Evolutionary conservation across 2,888 invertebrate genomes (phyloP).

Genomic region (Drosophila prolongata): DNA sequence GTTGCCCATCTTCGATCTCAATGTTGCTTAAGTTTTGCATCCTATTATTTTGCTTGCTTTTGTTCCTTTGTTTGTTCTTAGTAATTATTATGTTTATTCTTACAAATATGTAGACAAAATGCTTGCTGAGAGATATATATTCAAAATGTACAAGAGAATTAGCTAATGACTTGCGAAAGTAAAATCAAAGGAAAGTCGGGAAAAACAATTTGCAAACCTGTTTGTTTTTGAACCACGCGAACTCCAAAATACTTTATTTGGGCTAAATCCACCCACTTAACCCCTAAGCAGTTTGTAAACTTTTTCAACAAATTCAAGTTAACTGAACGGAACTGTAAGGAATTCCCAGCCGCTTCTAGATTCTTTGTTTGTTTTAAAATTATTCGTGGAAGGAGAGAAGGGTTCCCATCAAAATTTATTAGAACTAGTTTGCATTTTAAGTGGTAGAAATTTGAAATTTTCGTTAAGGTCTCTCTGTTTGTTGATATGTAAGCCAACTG

Average conservation of each 20-base stretch:
- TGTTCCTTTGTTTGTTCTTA: constrained; percentile 18
- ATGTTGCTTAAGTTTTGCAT: constrained; percentile 30
- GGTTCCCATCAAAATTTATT: constrained; percentile 41
- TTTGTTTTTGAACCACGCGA: constrained; percentile 15
- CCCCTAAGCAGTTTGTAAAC: constrained; percentile 32
- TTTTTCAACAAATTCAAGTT: constrained; percentile 15
- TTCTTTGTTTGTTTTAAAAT: constrained; percentile 8
- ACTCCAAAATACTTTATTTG: neutral
- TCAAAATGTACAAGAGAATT: constrained; percentile 69
- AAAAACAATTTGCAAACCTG: constrained; percentile 14
- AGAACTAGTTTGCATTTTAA: constrained; percentile 35
- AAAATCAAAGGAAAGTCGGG: constrained; percentile 36
- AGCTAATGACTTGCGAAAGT: constrained; percentile 51
- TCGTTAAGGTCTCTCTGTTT: neutral
- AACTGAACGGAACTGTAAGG: constrained; percentile 18
- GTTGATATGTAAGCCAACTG: constrained; percentile 22
- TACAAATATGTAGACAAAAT: constrained; percentile 50
- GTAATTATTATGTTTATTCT: constrained; percentile 38
- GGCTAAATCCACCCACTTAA: constrained; percentile 6
- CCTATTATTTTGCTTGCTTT: constrained; percentile 35
- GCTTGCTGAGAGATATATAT: constrained; percentile 60
- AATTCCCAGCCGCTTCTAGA: constrained; percentile 21
- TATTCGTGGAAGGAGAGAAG: neutral
- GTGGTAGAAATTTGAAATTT: neutral
- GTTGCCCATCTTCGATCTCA: constrained; percentile 37